Base-by-base conservation (phyloP, 1,140 invertebrate species). In the Drosophila takahashii region DNA sequence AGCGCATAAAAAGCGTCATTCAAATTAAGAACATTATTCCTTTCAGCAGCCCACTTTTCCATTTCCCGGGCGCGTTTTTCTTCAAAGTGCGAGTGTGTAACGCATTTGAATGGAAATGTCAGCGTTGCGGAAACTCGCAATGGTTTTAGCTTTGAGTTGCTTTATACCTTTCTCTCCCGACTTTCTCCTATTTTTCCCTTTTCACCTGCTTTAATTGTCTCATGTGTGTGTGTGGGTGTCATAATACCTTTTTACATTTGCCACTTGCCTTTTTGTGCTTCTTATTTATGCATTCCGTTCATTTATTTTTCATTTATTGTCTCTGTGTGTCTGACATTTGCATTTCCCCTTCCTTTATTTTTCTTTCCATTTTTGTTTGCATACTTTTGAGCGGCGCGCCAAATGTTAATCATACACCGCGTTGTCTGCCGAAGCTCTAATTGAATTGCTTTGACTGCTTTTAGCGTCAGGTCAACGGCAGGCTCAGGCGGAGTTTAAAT, bases 231-330 rank as follows among this genome's bases (percentile, higher is more conserved):
- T 47, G 57, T 45, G 56, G 36, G 61, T 57, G 67, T 13, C 59
- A 72, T 83, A 79, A 83, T 77, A 58, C 71, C 65, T 72, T 79
- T 86, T 66, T 64, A 60, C 71, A 79, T 77, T 87, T 79, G 62
- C 76, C 66, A 89, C 70, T 83, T 87, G 50, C 66, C 75, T 69
- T 87, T 84, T 89, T 83, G 73, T 66, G 62, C 84, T 27, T 52
- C 54, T 86, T 79, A 77, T 78, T 87, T 87, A 89, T 89, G 84
- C 84, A 87, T 79, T 87, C 66, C 76, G 56, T 73, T 83, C 84
- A 76, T 83, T 70, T 70, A 70, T 70, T 70, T 89, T 79, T 77
- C 84, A 81, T 77, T 66, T 57, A 81, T 74, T 62, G 77, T 58
- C 62, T 56, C 45, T 48, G 58, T 77, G 54, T 70, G 72, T 58